These are phyloP conservation scores for Aplidium turbinatum DNA, from an alignment of 23 tunicate genomes.

Conservation along the genomic window DNA sequence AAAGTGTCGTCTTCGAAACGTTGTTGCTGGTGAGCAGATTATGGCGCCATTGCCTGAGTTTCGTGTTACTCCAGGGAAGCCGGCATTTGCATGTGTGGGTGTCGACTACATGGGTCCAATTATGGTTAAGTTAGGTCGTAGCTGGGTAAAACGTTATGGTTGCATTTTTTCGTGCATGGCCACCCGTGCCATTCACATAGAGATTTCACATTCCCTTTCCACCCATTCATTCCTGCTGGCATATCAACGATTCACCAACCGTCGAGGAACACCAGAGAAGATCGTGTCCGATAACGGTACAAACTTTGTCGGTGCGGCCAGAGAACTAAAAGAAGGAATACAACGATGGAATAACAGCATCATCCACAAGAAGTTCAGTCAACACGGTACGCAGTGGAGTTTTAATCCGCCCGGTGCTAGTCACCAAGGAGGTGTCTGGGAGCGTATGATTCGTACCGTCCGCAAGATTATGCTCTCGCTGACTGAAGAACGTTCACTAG, in stretches of 20 bases:
- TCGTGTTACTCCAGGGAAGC: not conserved
- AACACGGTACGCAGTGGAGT: not conserved
- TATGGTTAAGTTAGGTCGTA: not conserved
- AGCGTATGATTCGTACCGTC: conserved; percentile 11
- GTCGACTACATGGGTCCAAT: conserved; percentile 23
- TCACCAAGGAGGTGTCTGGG: conserved; percentile 31
- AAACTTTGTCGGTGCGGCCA: conserved; percentile 26
- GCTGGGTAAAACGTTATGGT: conserved; percentile 9
- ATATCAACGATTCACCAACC: conserved; percentile 11
- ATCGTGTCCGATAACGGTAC: conserved; percentile 21
- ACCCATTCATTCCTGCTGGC: conserved; percentile 37
- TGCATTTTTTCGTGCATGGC: conserved; percentile 40
- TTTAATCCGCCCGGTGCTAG: conserved; percentile 23
- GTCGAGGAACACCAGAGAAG: conserved; percentile 12
- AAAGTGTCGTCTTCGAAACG: conserved; percentile 3
- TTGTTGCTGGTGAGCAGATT: conserved; percentile 6
- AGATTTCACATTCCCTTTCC: conserved; percentile 29
- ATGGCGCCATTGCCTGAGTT: conserved; percentile 27
- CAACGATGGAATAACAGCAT: conserved; percentile 1
- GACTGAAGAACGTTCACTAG: conserved; percentile 5
- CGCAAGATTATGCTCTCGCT: conserved; percentile 9
- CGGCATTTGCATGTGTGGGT: conserved; percentile 3
- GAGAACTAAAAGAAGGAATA: conserved; percentile 5
- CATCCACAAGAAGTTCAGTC: conserved; percentile 7
- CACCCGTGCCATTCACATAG: conserved; percentile 41